Evolutionary conservation across 2,797 vertebrate species (phyloP), one percentile per base, ranked within the genome.

Genomic region (Antennarius maculatus): DNA sequence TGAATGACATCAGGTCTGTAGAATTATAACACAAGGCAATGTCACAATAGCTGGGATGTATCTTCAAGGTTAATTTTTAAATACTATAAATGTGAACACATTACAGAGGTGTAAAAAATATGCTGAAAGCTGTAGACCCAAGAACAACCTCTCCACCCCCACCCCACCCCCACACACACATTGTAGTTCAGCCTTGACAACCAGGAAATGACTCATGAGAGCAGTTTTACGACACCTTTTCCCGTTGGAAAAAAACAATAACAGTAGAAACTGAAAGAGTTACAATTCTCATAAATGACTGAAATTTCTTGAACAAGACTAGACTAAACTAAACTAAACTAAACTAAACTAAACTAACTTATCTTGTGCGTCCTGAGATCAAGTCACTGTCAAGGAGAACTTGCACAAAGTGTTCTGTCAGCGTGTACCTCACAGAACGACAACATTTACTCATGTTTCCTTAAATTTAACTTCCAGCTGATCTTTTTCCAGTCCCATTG

Each of bases 121-220:
- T 0, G 1, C 39, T 54, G 27, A 43, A 73, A 48, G 47, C 45
- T 41, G 37, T 29, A 28, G 14, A 60, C 47, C 64, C 52, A n/a
- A 0, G 52, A 51, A 55, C 86, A 77, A 66, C 43, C 66, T n/a
- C n/a, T n/a, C n/a, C n/a, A n/a, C n/a, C n/a, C n/a, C n/a, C n/a
- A n/a, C n/a, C n/a, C n/a, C n/a, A n/a, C n/a, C 59, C 76, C 7
- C 28, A 1, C 23, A 23, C 23, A 23, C 23, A 23, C 23, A 23
- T 23, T 0, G 56, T 64, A 70, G 29, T 74, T 74, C 51, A 56
- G 16, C 39, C 18, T 17, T 41, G 57, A 81, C 68, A 81, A 86
- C 86, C 86, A 89, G 88, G 89, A 91, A 84, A 78, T 56, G 82
- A 83, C 61, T 85, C 83, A 82, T 29, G 48, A 64, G 60, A n/a